Conservation (phyloP, 2,797 vertebrate genomes). For the Sebastolobus altivelis region DNA sequence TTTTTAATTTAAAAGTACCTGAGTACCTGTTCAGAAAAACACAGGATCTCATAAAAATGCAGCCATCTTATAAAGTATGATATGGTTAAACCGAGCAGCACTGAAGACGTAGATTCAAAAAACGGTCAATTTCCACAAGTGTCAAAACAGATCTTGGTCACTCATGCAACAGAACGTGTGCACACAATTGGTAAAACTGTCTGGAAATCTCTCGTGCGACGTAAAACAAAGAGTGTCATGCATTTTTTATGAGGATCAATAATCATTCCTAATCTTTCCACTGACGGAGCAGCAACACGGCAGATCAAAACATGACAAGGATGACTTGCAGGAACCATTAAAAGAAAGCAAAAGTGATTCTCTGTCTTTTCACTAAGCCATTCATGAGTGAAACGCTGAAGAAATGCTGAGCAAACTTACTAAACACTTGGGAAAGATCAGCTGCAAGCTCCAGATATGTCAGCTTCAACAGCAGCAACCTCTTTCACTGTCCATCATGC, state of each 20-base stretch:
- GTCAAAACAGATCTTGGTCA: constrained; percentile 63
- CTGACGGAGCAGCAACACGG: constrained; percentile 52
- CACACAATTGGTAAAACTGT: constrained; percentile 50
- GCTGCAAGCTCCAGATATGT: constrained; percentile 66
- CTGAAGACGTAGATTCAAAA: constrained; percentile 22
- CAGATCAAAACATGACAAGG: constrained; percentile 63
- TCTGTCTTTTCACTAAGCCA: constrained; percentile 36
- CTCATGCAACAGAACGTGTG: constrained; percentile 73
- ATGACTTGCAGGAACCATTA: constrained; percentile 43
- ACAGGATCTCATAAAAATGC: constrained; percentile 42
- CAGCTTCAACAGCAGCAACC: constrained; percentile 42
- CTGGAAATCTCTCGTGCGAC: constrained; percentile 63
- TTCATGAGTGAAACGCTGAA: constrained; percentile 34
- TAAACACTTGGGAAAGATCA: constrained; percentile 36
- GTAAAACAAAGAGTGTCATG: constrained; percentile 72
- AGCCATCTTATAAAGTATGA: constrained; percentile 42
- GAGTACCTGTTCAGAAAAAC: constrained; percentile 51
- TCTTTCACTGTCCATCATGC: constrained; percentile 66
- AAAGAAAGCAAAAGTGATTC: constrained; percentile 36
- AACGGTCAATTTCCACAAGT: constrained; percentile 57
- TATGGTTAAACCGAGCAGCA: constrained; percentile 55
- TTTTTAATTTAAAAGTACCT: constrained; percentile 44
- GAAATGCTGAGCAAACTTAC: constrained; percentile 42
- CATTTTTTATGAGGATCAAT: constrained; percentile 66
- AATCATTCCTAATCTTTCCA: constrained; percentile 54